Evolutionary conservation across 2,113 vertebrate genomes (phyloP), one percentile per base, ranked within the genome.

Genomic region (Corythoichthys haematopterus): DNA sequence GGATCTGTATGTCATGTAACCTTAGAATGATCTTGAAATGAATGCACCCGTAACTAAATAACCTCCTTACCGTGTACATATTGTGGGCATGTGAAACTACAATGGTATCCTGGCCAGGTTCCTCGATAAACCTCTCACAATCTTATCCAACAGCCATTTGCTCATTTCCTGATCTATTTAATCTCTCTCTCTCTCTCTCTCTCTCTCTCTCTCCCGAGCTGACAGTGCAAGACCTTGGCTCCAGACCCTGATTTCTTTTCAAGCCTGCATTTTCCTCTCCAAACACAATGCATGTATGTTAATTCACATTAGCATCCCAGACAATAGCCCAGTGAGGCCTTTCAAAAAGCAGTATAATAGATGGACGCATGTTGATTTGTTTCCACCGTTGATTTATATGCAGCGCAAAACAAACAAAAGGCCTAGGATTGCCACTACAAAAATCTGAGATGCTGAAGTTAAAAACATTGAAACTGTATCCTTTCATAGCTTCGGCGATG

Each of bases 91-190:
- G 69, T 63, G 37, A 65, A 59, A 47, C 71, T 38, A 77, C 68
- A 77, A 43, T 69, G 74, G 70, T 70, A 75, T 80, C 52, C 75
- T 69, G 77, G 75, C 80, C 43, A 50, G 13, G 56, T 57, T 84
- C 80, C 80, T 75, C 15, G 65, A 4, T 62, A 71, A 65, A 70
- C 70, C 56, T 79, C 68, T 76, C 45, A 73, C 66, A 58, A 56
- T 38, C 66, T 71, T 60, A 37, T 50, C 51, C 66, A 76, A 65
- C 71, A 66, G 40, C 69, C 75, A 80, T 70, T 81, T 77, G 35
- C 70, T 68, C 53, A 70, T 82, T 83, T 74, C 75, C 70, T 50
- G 74, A 37, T 65, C 20, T 36, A 43, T 38, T 71, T 81, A 53
- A 4, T 66, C 68, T 68, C 9, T 43, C 40, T 43, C 40, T 69